Conservation (phyloP, 2,888 invertebrate genomes). For the Amphipoea lucens region DNA sequence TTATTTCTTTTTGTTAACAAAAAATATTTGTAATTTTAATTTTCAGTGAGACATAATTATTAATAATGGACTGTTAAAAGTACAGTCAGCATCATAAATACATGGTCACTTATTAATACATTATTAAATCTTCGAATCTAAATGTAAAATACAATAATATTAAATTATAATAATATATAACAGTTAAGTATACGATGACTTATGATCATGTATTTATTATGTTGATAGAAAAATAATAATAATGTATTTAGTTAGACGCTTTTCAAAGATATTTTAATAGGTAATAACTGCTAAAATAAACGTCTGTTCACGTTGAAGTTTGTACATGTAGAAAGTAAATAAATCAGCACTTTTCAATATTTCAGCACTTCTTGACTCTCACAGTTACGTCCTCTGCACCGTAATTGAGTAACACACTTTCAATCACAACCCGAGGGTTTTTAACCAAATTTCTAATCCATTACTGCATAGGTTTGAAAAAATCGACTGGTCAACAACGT, state of each 20-base stretch:
- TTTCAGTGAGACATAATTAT: constrained; percentile 39
- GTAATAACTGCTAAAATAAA: constrained; percentile 21
- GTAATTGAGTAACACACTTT: neutral
- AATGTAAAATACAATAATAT: constrained; percentile 39
- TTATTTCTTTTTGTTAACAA: constrained; percentile 30
- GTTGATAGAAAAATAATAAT: constrained; percentile 3
- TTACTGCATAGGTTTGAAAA: neutral
- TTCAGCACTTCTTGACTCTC: constrained; percentile 13
- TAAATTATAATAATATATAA: constrained; percentile 20
- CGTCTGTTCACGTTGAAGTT: constrained; percentile 29
- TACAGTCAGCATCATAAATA: constrained; percentile 53
- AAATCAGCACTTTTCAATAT: constrained; percentile 39
- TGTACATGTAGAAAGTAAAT: constrained; percentile 29
- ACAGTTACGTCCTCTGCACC: neutral
- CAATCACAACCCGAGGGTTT: neutral
- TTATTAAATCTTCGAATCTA: constrained; percentile 23
- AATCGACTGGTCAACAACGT: neutral
- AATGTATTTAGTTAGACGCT: neutral
- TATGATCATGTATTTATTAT: constrained; percentile 43
- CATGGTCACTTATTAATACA: constrained; percentile 29
- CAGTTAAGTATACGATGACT: constrained; percentile 58
- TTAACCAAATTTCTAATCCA: no score
- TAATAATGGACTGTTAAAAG: constrained; percentile 16
- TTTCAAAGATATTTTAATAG: constrained; percentile 24
- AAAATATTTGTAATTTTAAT: constrained; percentile 4